Conservation (phyloP, 64 coral and sea anemone genomes). For the Anthopleura sola region DNA sequence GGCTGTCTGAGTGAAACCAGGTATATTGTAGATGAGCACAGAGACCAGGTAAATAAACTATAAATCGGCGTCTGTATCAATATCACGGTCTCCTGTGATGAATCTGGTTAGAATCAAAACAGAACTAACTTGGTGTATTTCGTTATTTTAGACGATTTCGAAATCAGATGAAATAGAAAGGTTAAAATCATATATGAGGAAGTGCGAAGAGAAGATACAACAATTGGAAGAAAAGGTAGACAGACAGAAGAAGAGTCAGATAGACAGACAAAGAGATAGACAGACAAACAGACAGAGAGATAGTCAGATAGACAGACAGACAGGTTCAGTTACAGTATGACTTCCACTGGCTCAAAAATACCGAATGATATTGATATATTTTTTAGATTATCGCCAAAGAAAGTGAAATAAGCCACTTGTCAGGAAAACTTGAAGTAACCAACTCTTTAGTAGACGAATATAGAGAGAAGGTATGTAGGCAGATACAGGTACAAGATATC, state of each 20-base stretch:
- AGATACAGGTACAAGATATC: no score
- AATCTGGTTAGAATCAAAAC: no score
- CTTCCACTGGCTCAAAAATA: no score
- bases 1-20: background rate
- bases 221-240: slow-evolving; percentile 8
- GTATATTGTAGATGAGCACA: slow-evolving; percentile 11
- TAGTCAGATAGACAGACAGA: background rate
- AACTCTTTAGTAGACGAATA: slow-evolving; percentile 30
- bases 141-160: background rate
- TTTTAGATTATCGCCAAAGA: slow-evolving; percentile 1
- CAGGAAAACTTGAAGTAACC: background rate
- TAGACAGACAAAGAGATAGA: background rate
- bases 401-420: slow-evolving; percentile 7
- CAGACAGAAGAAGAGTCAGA: background rate
- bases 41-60: background rate
- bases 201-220: background rate
- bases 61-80: no score
- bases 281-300: background rate
- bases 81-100: no score
- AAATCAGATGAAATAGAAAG: slow-evolving; percentile 17
- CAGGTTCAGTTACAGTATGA: no score
- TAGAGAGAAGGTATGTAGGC: slow-evolving; percentile 14
- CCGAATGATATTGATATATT: no score
- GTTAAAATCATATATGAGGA: background rate
- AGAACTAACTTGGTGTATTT: background rate